Percentiles rank a stretch among this genome's conserved stretches.
Conservation (phyloP, 2,113 vertebrate genomes). For the Lucifuga dentata region DNA sequence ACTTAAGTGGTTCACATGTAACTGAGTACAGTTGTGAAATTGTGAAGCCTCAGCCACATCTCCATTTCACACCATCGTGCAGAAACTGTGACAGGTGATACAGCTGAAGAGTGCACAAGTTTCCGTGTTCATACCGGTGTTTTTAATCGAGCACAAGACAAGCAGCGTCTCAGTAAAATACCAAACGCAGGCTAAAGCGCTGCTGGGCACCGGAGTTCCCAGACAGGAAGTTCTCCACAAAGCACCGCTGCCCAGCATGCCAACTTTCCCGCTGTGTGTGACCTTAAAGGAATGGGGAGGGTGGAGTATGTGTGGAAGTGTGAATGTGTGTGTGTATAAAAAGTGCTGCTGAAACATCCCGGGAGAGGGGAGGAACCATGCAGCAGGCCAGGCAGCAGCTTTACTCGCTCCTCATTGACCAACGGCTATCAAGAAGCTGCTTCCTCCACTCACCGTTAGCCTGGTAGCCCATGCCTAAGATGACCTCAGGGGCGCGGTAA, state of each 20-base stretch:
- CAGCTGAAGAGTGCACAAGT: constrained; percentile 51
- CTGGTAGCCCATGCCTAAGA: constrained; percentile 99
- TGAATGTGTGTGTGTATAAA: constrained; percentile 13
- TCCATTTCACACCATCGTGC: not conserved
- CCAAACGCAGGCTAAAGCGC: constrained; percentile 63
- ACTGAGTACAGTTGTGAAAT: not conserved
- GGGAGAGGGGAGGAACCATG: constrained; percentile 41
- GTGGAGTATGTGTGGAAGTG: constrained; percentile 13
- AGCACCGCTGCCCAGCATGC: constrained; percentile 54
- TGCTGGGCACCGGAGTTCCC: constrained; percentile 47
- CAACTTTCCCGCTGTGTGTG: constrained; percentile 39
- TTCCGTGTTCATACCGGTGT: constrained; percentile 25
- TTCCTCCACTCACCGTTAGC: constrained; percentile 91
- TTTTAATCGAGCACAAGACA: constrained; percentile 33
- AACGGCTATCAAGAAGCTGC: not conserved
- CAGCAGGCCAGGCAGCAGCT: constrained; percentile 57
- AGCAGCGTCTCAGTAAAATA: constrained; percentile 64
- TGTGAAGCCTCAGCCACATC: not conserved
- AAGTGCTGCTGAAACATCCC: constrained; percentile 38
- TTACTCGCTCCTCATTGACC: constrained; percentile 39
- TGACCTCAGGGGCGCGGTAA: constrained; percentile 98
- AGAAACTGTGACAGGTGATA: constrained; percentile 22
- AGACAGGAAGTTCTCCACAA: constrained; percentile 67
- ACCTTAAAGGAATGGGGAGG: constrained; percentile 55
- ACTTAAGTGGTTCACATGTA: not conserved